A percentile compares a stretch with the other conserved stretches of the same genome.
These are phyloP conservation scores for Hypsibius dujardini DNA, from an alignment of 1,140 invertebrate species.

Conservation along the genomic window DNA sequence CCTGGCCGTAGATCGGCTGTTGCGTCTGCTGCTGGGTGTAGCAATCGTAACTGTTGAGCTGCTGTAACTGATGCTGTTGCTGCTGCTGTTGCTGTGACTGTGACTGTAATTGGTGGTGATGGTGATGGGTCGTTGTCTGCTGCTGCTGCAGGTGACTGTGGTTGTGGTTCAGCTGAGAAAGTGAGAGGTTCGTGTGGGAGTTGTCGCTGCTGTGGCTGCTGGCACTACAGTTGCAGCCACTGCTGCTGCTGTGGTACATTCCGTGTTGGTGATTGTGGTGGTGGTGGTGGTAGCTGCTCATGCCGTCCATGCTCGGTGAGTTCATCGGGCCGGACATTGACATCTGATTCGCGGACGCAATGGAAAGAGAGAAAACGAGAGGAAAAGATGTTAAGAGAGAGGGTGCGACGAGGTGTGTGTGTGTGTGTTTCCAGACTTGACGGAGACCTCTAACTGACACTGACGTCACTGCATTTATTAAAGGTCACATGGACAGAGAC, in stretches of 20 bases:
- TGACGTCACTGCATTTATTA: neutral
- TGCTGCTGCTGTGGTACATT: conserved; percentile 4
- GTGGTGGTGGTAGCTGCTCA: too few species aligned
- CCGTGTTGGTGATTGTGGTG: neutral
- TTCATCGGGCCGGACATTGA: conserved; percentile 15
- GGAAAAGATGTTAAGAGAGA: conserved; percentile 4
- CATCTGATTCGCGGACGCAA: too few species aligned
- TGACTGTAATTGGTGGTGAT: neutral
- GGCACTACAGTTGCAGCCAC: too few species aligned
- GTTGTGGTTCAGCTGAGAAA: neutral
- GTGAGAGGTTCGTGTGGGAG: neutral
- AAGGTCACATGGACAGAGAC: neutral
- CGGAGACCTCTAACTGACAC: too few species aligned
- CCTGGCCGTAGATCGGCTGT: neutral
- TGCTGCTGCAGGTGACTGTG: too few species aligned
- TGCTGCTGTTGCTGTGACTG: too few species aligned
- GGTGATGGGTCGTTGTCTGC: neutral
- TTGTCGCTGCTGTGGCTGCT: too few species aligned
- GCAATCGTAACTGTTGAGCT: conserved; percentile 4
- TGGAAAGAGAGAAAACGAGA: neutral
- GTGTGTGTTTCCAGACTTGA: too few species aligned
- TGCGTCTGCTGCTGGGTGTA: neutral
- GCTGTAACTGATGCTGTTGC: neutral
- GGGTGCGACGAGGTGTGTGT: too few species aligned
- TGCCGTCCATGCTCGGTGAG: neutral